phyloP scores from a whole-genome alignment of 2,113 vertebrate genomes.

The human (Homo sapiens) region GRCh38 chr1:54905001-54905500 shows the following conservation, averaged over 20 bases:
- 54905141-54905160: neutral
- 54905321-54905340: neutral
- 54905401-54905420: neutral
- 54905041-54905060: neutral
- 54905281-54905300: neutral
- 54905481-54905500: neutral
- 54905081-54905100: conserved; percentile 19
- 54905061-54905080: too few species aligned
- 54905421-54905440: neutral
- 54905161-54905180: neutral
- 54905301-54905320: neutral
- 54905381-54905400: neutral
- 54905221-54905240: neutral
- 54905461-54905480: neutral
- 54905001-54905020: neutral
- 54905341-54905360: neutral
- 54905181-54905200: neutral
- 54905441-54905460: neutral
- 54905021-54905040: neutral
- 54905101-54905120: neutral
- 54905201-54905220: neutral
- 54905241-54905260: neutral
- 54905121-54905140: neutral
- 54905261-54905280: neutral
- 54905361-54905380: neutral